A percentile compares a stretch with the other conserved stretches of the same genome.
phyloP scores from a whole-genome alignment of 2,113 vertebrate species.

The Cyanistes caeruleus region DNA sequence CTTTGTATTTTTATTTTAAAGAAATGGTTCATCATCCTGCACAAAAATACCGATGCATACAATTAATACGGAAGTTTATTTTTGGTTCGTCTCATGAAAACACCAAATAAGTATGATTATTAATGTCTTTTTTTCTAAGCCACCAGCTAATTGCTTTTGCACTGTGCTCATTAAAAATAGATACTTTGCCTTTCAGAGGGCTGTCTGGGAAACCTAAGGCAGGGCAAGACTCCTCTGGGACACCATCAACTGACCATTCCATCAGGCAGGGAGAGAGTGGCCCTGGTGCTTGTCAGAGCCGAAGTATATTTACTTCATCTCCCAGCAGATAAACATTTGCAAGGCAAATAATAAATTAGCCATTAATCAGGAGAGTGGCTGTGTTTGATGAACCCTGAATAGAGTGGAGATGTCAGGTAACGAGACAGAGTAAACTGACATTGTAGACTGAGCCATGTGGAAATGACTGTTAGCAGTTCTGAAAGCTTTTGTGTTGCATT shows the following conservation, averaged over 20 bases:
- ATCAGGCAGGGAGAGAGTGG: constrained; percentile 57
- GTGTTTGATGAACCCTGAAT: constrained; percentile 76
- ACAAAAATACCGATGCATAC: neutral
- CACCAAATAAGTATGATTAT: constrained; percentile 64
- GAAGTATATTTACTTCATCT: constrained; percentile 72
- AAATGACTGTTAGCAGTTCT: neutral
- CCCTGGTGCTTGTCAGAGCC: constrained; percentile 71
- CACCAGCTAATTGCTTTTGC: constrained; percentile 76
- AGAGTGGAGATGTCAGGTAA: constrained; percentile 71
- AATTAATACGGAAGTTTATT: constrained; percentile 8
- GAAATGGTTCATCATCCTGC: neutral
- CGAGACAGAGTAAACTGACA: constrained; percentile 65
- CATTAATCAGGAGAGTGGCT: constrained; percentile 75
- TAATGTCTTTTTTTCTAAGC: constrained; percentile 70
- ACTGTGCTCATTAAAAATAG: constrained; percentile 80
- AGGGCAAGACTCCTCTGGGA: constrained; percentile 69
- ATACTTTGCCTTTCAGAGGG: constrained; percentile 73
- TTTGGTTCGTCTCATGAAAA: constrained; percentile 48
- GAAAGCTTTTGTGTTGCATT: neutral
- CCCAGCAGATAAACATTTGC: constrained; percentile 80
- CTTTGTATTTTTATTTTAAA: constrained; percentile 2
- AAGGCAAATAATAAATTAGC: constrained; percentile 83
- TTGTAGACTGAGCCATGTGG: constrained; percentile 21
- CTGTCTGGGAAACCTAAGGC: constrained; percentile 73
- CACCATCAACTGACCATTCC: constrained; percentile 73